phyloP scores from a whole-genome alignment of 2,113 vertebrate species.

The Oriolus oriolus region DNA sequence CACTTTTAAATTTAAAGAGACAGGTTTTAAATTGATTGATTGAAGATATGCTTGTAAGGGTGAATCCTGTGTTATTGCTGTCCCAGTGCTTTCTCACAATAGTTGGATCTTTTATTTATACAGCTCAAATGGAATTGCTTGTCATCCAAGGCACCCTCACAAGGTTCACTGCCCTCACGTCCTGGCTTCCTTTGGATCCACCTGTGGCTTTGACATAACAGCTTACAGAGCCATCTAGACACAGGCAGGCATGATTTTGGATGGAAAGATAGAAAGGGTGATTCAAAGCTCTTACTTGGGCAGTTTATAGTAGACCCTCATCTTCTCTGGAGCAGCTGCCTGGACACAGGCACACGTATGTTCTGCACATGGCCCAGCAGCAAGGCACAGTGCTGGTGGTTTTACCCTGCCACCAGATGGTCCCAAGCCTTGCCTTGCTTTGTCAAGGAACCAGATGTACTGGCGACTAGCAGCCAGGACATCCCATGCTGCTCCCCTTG shows the following conservation, averaged over 20 bases:
- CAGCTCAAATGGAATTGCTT: neutral
- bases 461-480: neutral
- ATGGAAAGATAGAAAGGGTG: neutral
- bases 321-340: neutral
- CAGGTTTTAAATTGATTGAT: neutral
- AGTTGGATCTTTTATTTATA: neutral
- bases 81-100: neutral
- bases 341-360: accelerated
- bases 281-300: neutral
- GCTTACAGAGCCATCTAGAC: neutral
- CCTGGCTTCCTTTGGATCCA: accelerated
- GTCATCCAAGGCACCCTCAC: neutral
- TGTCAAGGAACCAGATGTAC: neutral
- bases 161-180: neutral
- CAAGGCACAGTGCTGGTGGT: neutral
- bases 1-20: neutral
- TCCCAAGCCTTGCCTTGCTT: neutral
- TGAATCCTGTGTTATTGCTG: neutral
- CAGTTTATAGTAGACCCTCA: neutral
- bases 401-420: neutral
- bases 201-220: neutral
- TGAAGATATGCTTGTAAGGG: neutral
- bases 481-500: neutral
- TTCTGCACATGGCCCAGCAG: neutral
- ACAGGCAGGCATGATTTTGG: neutral